Evolutionary conservation across 2,888 invertebrate genomes (phyloP).

Genomic region (Buathra laborator): DNA sequence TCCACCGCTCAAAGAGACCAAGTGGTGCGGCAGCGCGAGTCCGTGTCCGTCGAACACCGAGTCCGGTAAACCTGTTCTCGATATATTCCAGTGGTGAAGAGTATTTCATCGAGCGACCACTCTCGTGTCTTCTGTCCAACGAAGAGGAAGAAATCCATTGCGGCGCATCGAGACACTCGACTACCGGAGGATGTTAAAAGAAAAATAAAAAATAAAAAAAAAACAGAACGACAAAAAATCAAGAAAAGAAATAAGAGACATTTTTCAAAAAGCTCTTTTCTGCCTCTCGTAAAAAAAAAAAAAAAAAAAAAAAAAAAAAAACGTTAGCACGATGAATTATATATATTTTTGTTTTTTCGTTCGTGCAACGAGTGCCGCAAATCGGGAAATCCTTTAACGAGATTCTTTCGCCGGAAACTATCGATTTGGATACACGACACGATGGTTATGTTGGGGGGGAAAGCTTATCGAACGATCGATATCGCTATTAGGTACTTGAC

Average conservation of each 20-base stretch:
- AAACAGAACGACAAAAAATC: background rate
- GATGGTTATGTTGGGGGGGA: slow-evolving; percentile 5
- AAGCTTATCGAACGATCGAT: slow-evolving; percentile 26
- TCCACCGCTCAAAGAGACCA: slow-evolving; percentile 93
- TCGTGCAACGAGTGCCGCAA: slow-evolving; percentile 4
- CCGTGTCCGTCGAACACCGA: slow-evolving; percentile 86
- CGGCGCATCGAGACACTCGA: background rate
- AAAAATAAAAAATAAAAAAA: background rate
- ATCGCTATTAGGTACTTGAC: slow-evolving; percentile 52
- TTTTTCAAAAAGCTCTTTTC: background rate
- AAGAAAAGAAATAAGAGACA: slow-evolving; percentile 5
- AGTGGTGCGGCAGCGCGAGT: slow-evolving; percentile 94
- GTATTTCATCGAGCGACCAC: background rate
- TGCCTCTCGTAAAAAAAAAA: background rate
- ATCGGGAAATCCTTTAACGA: slow-evolving; percentile 1
- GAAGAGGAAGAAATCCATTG: slow-evolving; percentile 1
- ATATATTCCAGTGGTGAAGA: slow-evolving; percentile 68
- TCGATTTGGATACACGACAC: background rate
- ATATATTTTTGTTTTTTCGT: background rate
- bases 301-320: background rate
- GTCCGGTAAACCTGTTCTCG: slow-evolving; percentile 58
- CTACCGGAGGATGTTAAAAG: background rate
- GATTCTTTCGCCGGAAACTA: background rate
- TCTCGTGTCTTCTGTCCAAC: slow-evolving; percentile 20
- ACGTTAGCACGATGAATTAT: background rate